Evolutionary conservation across 1,140 invertebrate species (phyloP).

Genomic region (Callitettix versicolor): DNA sequence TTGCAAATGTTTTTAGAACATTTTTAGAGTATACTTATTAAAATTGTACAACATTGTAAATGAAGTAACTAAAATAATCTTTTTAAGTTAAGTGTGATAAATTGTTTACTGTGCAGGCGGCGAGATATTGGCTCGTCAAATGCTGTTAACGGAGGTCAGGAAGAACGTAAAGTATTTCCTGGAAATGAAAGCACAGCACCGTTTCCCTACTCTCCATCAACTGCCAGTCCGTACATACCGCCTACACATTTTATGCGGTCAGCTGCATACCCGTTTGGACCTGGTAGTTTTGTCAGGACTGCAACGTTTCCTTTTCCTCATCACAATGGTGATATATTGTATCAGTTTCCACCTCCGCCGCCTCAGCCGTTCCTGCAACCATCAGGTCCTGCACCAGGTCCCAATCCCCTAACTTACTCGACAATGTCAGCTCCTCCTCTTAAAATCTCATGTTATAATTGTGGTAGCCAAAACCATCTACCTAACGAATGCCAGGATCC

Average conservation of each 20-base stretch:
- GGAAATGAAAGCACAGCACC: conserved; percentile 3
- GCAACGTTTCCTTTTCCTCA: conserved; percentile 15
- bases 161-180: conserved; percentile 12
- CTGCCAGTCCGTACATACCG: conserved; percentile 5
- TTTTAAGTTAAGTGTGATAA: no score
- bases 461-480: conserved; percentile 59
- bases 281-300: conserved; percentile 8
- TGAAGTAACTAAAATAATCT: no score
- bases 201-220: conserved; percentile 9
- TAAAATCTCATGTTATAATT: conserved; percentile 54
- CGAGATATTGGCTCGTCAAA: conserved; percentile 9
- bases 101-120: no score
- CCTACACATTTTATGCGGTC: conserved; percentile 12
- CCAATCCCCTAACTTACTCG: conserved; percentile 36
- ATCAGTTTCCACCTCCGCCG: conserved; percentile 18
- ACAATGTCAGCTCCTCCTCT: conserved; percentile 34
- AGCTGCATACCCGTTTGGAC: conserved; percentile 10
- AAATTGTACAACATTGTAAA: no score
- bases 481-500: conserved; percentile 74
- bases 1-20: no score
- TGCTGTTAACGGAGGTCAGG: conserved; percentile 11
- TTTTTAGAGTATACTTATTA: no score
- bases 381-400: conserved; percentile 39
- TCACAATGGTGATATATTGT: conserved; percentile 20
- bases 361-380: conserved; percentile 24